Conservation (phyloP, 92 coral and sea anemone genomes). For the Pocillopora grandis region DNA sequence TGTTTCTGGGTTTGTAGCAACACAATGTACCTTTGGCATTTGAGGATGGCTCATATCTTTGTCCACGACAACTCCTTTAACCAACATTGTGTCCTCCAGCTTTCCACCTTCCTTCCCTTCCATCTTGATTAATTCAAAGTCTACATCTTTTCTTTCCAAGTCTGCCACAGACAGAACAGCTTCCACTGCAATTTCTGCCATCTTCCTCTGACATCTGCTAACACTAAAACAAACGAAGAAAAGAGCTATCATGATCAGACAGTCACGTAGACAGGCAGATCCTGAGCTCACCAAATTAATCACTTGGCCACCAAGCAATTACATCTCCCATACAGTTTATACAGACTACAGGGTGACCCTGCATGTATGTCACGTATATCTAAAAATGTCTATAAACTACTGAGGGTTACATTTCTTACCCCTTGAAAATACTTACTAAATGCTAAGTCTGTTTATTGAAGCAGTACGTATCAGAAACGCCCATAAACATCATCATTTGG, state of each 20-base stretch:
- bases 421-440: too few species aligned
- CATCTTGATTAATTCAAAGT: conserved; percentile 96
- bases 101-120: conserved; percentile 98
- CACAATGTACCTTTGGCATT: conserved; percentile 93
- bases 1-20: too few species aligned
- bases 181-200: conserved; percentile 99
- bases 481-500: too few species aligned
- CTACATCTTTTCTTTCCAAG: conserved; percentile 97
- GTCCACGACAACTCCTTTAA: conserved; percentile 96
- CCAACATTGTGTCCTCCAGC: conserved; percentile 92
- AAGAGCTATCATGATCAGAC: not conserved
- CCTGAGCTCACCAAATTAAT: not conserved
- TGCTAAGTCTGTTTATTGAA: too few species aligned
- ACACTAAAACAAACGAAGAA: conserved; percentile 52
- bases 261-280: not conserved
- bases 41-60: conserved; percentile 99
- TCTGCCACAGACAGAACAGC: conserved; percentile 98
- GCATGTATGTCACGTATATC: too few species aligned
- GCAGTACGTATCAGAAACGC: too few species aligned
- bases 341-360: too few species aligned
- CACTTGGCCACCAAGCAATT: too few species aligned
- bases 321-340: too few species aligned
- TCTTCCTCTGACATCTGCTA: conserved; percentile 94
- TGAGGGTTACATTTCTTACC: too few species aligned
- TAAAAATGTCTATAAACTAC: too few species aligned